Conservation (phyloP, 2,113 vertebrate species). For the Ifrita kowaldi region DNA sequence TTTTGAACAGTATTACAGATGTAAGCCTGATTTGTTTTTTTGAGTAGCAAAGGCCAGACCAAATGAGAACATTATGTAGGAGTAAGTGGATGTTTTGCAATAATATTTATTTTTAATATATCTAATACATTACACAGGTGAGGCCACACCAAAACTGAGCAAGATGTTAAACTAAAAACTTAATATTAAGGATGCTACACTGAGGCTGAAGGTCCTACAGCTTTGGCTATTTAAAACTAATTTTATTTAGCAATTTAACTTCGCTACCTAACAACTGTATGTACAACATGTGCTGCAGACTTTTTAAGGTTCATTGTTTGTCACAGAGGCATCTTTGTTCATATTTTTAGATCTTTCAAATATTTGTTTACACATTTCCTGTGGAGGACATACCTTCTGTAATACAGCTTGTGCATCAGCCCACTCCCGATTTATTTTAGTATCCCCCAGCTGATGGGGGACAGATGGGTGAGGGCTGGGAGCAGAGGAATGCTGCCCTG, state of each 20-base stretch:
- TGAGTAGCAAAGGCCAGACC: background rate
- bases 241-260: background rate
- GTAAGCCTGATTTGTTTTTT: background rate
- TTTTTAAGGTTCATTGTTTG: slow-evolving; percentile 2
- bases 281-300: background rate
- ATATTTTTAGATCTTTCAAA: slow-evolving; percentile 27
- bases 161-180: background rate
- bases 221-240: background rate
- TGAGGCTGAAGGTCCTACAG: background rate
- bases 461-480: slow-evolving; percentile 45
- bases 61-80: background rate
- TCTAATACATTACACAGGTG: background rate
- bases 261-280: background rate
- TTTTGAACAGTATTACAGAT: background rate
- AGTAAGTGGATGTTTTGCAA: background rate
- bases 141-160: background rate
- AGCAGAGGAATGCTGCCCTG: slow-evolving; percentile 58
- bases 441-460: slow-evolving; percentile 42
- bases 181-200: background rate
- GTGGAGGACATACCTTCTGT: slow-evolving; percentile 2
- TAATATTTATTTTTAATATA: background rate
- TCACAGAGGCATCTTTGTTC: background rate
- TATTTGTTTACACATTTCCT: slow-evolving; percentile 57
- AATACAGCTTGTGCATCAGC: background rate
- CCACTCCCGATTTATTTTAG: slow-evolving; percentile 50